A percentile compares a stretch with the other conserved stretches of the same genome.
These are phyloP conservation scores for Podarcis raffonei DNA, from an alignment of 2,113 vertebrate species.

Conservation along the genomic window DNA sequence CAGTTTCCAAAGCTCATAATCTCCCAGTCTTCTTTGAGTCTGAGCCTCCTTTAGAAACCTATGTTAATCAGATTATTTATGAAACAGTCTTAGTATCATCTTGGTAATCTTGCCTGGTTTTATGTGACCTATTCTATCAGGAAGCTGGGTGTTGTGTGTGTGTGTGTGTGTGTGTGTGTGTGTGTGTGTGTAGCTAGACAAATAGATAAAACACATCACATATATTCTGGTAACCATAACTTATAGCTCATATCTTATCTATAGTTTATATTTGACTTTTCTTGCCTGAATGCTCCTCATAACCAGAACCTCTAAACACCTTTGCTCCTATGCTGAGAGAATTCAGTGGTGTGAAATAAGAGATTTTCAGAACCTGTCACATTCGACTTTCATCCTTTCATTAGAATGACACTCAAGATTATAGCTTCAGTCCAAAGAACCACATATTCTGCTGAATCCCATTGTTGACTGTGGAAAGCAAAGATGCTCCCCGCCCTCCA, in stretches of 20 bases:
- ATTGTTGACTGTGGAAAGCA: not conserved
- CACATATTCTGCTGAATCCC: not conserved
- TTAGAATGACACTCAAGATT: conserved; percentile 24
- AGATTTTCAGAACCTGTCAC: conserved; percentile 42
- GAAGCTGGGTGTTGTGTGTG: not conserved
- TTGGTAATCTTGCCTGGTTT: conserved; percentile 43
- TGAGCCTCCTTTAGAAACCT: conserved; percentile 61
- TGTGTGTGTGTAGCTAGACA: not conserved
- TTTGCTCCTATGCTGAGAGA: conserved; percentile 45
- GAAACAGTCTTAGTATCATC: conserved; percentile 51
- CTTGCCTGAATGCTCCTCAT: conserved; percentile 55
- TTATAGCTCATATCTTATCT: conserved; percentile 39
- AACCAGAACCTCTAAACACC: conserved; percentile 21
- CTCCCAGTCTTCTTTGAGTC: conserved; percentile 60
- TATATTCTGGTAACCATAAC: conserved; percentile 26
- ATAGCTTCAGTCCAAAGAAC: not conserved
- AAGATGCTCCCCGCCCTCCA: not conserved
- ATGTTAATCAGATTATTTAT: conserved; percentile 61
- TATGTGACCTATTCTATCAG: conserved; percentile 36
- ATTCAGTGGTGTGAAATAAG: conserved; percentile 51
- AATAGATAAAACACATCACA: not conserved
- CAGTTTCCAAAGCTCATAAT: conserved; percentile 60
- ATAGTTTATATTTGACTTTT: conserved; percentile 16
- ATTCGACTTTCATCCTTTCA: conserved; percentile 39
- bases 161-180: conserved; percentile 23